Evolutionary conservation across 2,888 invertebrate genomes (phyloP), one percentile per base, ranked within the genome.

Genomic region (Agrochola lychnidis): DNA sequence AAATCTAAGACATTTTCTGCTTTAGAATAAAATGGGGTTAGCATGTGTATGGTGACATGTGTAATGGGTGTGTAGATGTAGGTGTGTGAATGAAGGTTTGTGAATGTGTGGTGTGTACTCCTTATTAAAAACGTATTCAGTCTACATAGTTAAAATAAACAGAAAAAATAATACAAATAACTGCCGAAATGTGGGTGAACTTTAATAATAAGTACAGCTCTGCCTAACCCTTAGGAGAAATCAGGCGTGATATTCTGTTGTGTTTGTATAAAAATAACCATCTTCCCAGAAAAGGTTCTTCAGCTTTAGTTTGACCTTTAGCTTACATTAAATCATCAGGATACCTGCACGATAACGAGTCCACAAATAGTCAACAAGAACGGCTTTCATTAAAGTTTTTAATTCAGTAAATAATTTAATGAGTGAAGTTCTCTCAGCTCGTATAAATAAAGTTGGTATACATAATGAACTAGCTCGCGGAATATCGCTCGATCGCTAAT

Each of bases 341-440:
- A 42, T n/a, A 10, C 16, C 40, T 68, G 56, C 14, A 36, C 22
- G 45, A 36, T 79, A 80, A 80, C 61, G 64, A 78, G 40, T 42
- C 45, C 14, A 56, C 51, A 59, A 68, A 40, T n/a, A 16, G 14
- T 75, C 36, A 48, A 81, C 36, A 81, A 57, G 42, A 68, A 56
- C 61, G 16, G 45, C 36, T 51, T 69, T 81, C 36, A 75, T 74
- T 63, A 19, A 57, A 63, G 57, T 70, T 70, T 75, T 56, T 57
- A 19, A 66, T 76, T 82, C 48, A 76, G 48, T 62, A 61, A 70
- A 79, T 79, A 79, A 64, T 75, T 80, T 66, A 81, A 80, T 42
- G 70, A 76, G 51, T 22, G n/a, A 30, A 40, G 74, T 48, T 48
- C 64, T 57, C 57, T 51, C 40, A 48, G 42, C 36, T 19, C 57